Conservation (phyloP, 2,113 vertebrate genomes). For the Tympanuchus pallidicinctus region DNA sequence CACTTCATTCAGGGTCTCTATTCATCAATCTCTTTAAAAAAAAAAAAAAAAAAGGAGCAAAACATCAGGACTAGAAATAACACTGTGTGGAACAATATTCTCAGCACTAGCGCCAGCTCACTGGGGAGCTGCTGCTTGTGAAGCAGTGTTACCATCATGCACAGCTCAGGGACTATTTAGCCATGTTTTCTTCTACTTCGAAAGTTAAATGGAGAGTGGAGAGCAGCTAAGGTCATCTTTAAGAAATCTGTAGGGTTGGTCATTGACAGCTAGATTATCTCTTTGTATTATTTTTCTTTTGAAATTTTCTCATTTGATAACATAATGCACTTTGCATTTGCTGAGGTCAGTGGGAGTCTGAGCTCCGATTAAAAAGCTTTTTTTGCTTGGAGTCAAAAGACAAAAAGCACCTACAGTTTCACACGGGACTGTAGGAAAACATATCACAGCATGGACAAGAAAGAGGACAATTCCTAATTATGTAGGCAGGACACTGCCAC, state of each 20-base stretch:
- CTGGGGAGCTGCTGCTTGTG: neutral
- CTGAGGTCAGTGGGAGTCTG: neutral
- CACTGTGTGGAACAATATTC: neutral
- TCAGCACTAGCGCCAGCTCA: neutral
- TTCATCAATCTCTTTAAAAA: constrained; percentile 40
- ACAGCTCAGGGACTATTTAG: neutral
- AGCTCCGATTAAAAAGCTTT: neutral
- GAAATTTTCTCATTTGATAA: neutral
- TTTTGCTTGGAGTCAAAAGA: neutral
- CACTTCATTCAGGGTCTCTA: constrained; percentile 70
- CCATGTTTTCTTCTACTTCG: neutral
- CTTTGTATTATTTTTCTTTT: neutral
- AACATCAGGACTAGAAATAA: neutral
- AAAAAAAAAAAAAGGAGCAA: neutral
- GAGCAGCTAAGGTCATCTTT: neutral
- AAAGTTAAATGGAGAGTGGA: neutral
- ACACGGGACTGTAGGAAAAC: neutral
- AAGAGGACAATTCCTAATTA: neutral
- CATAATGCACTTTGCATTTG: neutral
- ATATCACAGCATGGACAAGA: neutral
- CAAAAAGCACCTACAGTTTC: neutral
- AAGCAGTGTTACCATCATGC: neutral
- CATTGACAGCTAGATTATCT: neutral
- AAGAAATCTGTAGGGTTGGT: neutral
- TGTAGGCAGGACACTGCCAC: neutral